Evolutionary conservation across 2,113 vertebrate species (phyloP), one percentile per base, ranked within the genome.

Genomic region (Patagioenas fasciata): DNA sequence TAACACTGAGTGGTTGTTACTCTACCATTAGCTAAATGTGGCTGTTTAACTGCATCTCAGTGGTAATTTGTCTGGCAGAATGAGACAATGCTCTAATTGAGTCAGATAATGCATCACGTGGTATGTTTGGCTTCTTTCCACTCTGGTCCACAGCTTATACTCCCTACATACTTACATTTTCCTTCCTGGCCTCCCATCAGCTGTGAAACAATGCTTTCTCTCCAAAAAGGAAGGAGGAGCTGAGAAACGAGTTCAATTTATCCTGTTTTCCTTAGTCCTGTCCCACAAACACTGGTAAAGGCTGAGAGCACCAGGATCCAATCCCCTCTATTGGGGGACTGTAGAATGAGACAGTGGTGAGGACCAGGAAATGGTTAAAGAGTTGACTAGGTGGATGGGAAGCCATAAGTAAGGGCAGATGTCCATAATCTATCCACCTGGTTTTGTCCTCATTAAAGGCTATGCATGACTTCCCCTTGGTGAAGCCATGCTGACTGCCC

Each of bases 21-120:
- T 15, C 25, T 18, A 26, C 31, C n/a, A 5, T n/a, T 11, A 77
- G 54, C 31, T 20, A 40, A 10, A 11, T 6, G 4, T 0, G 2
- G 54, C 72, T 6, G 3, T 60, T 77, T 25, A 34, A 16, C 20
- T 16, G 44, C 5, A 5, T 26, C 15, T 34, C 12, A 4, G 75
- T n/a, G 58, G 58, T 51, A 15, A 51, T 21, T 5, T 51, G 15
- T 40, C 47, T n/a, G 47, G 13, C 47, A 64, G 60, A 51, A 40
- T 9, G 21, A 53, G 47, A 15, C 3, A 9, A 40, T 51, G 28
- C 28, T 62, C 21, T 51, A 18, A 50, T 8, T 20, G 21, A 40
- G 58, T 51, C 34, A 25, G 47, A 25, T 38, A 40, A 40, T 11
- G 28, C 28, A 40, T 40, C 34, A 25, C 3, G 1, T 8, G 28